Conservation (phyloP, 2,797 vertebrate species). For the Gymnodraco acuticeps region DNA sequence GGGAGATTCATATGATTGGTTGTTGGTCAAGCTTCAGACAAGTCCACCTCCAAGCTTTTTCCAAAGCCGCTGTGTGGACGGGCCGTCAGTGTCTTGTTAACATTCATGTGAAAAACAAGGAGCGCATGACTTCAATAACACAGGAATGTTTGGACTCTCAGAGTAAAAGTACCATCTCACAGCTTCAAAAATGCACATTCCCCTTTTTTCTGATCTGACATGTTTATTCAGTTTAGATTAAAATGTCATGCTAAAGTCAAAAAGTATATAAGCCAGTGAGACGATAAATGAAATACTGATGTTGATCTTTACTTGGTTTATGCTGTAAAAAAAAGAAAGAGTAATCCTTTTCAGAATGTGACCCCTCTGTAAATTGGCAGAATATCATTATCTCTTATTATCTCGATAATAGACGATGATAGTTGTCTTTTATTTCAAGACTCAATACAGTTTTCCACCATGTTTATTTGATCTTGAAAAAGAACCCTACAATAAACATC, state of each 20-base stretch:
- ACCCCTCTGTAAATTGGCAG: too few relatives aligned
- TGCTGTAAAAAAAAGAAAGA: background rate
- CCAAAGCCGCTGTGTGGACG: too few relatives aligned
- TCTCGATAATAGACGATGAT: background rate
- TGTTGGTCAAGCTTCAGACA: too few relatives aligned
- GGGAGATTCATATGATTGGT: too few relatives aligned
- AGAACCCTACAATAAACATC: background rate
- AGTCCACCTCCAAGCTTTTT: too few relatives aligned
- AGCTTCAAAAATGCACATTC: background rate
- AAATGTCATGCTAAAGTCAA: background rate
- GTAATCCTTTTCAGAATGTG: background rate
- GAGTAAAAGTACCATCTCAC: constrained; percentile 18
- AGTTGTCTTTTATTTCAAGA: constrained; percentile 2
- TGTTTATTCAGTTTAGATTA: background rate
- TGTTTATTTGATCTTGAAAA: constrained; percentile 11
- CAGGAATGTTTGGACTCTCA: constrained; percentile 16
- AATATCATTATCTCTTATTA: background rate
- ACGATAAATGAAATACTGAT: background rate
- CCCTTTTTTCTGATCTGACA: background rate
- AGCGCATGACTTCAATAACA: constrained; percentile 18
- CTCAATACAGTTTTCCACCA: background rate
- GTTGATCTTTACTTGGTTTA: background rate
- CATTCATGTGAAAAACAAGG: constrained; percentile 10
- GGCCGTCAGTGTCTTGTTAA: constrained; percentile 18
- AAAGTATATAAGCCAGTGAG: background rate